phyloP scores from a whole-genome alignment of 2,797 vertebrate genomes.

The Lerista edwardsae region DNA sequence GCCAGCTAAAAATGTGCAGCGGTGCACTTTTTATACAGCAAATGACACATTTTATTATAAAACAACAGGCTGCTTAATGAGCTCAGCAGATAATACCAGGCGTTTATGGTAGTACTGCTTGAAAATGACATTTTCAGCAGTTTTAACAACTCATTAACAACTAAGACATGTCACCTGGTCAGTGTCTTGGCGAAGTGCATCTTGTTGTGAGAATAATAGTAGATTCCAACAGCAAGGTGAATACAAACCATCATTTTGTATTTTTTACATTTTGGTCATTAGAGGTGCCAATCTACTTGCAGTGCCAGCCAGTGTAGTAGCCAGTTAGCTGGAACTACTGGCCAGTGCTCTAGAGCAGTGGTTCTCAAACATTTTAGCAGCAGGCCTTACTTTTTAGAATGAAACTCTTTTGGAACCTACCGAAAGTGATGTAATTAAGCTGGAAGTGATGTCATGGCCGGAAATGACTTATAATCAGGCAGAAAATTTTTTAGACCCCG shows the following conservation, averaged over 20 bases:
- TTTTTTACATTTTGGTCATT: neutral
- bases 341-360: neutral
- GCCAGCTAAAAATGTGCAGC: neutral
- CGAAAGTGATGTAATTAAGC: too few species aligned
- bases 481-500: too few species aligned
- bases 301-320: neutral
- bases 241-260: neutral
- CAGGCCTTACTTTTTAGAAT: too few species aligned
- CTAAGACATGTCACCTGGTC: neutral
- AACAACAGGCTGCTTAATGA: neutral
- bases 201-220: neutral
- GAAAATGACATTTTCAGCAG: neutral
- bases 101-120: neutral
- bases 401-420: too few species aligned
- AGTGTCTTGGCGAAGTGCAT: neutral
- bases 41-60: neutral
- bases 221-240: accelerated
- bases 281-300: too few species aligned
- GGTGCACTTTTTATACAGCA: neutral
- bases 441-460: too few species aligned
- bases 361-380: too few species aligned
- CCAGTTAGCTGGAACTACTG: neutral
- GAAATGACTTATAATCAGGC: too few species aligned
- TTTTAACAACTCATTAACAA: neutral
- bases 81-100: neutral